Evolutionary conservation across 2,888 invertebrate genomes (phyloP).

Genomic region (Dioctria rufipes): DNA sequence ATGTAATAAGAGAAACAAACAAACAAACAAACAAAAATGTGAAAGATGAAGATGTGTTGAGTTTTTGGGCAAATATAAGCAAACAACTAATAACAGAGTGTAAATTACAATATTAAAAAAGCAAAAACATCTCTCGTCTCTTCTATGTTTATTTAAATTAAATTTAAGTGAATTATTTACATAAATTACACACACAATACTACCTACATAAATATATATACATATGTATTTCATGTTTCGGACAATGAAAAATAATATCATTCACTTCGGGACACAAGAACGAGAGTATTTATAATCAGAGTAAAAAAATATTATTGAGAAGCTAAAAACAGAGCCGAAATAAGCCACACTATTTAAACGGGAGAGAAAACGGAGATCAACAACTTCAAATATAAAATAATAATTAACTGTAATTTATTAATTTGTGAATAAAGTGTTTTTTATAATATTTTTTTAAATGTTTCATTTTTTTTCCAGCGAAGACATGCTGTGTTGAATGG

Average conservation of each 20-base stretch:
- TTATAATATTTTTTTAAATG: conserved; percentile 50
- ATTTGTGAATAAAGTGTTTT: conserved; percentile 49
- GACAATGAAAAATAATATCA: background rate
- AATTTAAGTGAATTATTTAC: conserved; percentile 38
- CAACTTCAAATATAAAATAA: conserved; percentile 13
- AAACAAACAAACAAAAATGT: conserved; percentile 29
- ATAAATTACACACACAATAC: background rate
- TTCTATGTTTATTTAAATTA: conserved; percentile 14
- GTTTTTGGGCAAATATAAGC: background rate
- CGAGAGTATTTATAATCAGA: background rate
- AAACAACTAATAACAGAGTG: conserved; percentile 25
- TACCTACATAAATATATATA: background rate
- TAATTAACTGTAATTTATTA: background rate
- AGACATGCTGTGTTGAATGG: conserved; percentile 21
- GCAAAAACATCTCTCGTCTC: background rate
- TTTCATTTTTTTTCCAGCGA: conserved; percentile 34
- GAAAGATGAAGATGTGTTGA: background rate
- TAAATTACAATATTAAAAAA: conserved; percentile 32
- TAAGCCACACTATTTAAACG: conserved; percentile 34
- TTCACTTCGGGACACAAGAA: no score
- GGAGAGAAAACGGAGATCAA: conserved; percentile 16
- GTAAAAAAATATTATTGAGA: conserved; percentile 34
- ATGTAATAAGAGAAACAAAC: conserved; percentile 19
- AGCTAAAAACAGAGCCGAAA: background rate
- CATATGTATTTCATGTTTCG: conserved; percentile 27